Base-by-base conservation (phyloP, 2,797 vertebrate species). In the Pterois miles region DNA sequence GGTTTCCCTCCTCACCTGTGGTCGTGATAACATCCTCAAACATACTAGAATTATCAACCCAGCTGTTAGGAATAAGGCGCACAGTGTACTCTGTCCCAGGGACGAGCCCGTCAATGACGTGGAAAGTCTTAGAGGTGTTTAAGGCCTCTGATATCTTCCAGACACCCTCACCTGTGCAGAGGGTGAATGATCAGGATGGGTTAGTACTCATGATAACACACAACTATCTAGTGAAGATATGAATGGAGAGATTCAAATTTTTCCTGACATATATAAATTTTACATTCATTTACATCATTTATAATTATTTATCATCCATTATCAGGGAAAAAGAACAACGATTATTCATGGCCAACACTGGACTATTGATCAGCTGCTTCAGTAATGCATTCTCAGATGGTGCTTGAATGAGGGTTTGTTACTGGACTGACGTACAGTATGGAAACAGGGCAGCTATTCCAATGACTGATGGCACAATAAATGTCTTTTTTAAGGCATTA, bases 1-100 rank as follows among this genome's bases (percentile, higher is more conserved):
- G 13, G 36, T 69, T 58, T 54, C 7, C 58, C 80, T 88, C 87
- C 97, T 98, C 96, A 97, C 96, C 96, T 97, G 95, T 95, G 34
- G 96, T 96, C 86, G 91, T 96, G 95, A 97, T 95, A 94, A 97
- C 94, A 93, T 97, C 96, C 96, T 97, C 96, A 96, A 96, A 97
- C 95, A 98, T 96, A 94, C 96, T 97, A 97, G 95, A 95, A 94
- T 96, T 96, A 96, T 96, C 95, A 93, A 95, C 92, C 95, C 95
- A 93, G 88, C 94, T 95, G 96, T 96, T 96, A 93, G 97, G 95
- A 95, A 97, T 93, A 84, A 97, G 95, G 87, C 93, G 96, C 92
- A 97, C 95, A 93, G 94, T 95, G 88, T 96, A 96, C 71, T 96
- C 96, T 71, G 95, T 95, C 89, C 94, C 96, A 46, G 96, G 95